Percentiles rank a stretch among this genome's conserved stretches.
These are phyloP conservation scores for Pheosia tremula DNA, from an alignment of 2,888 invertebrate genomes.

Conservation along the genomic window DNA sequence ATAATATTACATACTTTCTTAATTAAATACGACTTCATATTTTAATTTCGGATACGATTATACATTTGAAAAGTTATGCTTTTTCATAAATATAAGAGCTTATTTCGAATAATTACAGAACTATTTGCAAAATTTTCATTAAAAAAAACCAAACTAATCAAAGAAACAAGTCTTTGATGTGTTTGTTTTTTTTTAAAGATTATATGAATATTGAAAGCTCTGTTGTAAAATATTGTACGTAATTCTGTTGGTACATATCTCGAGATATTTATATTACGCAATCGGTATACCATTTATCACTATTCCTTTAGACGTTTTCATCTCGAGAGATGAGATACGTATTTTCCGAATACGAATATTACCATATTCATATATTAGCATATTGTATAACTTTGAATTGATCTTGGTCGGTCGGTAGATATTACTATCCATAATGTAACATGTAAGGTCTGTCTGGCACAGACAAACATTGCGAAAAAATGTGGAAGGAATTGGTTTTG, in stretches of 20 bases:
- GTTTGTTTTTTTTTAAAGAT: too few relatives aligned
- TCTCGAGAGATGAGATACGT: background rate
- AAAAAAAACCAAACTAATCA: too few relatives aligned
- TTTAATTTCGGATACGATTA: too few relatives aligned
- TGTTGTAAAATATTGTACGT: too few relatives aligned
- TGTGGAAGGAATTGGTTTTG: too few relatives aligned
- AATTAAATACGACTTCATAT: too few relatives aligned
- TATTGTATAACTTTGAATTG: slow-evolving; percentile 2
- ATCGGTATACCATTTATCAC: background rate
- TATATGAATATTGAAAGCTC: background rate
- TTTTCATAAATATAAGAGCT: too few relatives aligned
- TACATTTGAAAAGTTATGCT: too few relatives aligned
- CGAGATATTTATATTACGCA: background rate
- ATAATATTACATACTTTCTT: too few relatives aligned
- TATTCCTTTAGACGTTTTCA: background rate
- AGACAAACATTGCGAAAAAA: background rate
- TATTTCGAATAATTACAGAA: too few relatives aligned
- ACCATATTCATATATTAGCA: slow-evolving; percentile 1
- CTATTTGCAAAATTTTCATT: too few relatives aligned
- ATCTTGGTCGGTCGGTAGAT: background rate
- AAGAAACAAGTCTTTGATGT: too few relatives aligned
- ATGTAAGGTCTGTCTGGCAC: background rate
- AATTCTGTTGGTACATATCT: background rate
- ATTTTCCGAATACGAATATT: background rate
- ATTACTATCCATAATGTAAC: background rate